Base-by-base conservation (phyloP, 1,140 invertebrate species). In the Aporrectodea caliginosa region DNA sequence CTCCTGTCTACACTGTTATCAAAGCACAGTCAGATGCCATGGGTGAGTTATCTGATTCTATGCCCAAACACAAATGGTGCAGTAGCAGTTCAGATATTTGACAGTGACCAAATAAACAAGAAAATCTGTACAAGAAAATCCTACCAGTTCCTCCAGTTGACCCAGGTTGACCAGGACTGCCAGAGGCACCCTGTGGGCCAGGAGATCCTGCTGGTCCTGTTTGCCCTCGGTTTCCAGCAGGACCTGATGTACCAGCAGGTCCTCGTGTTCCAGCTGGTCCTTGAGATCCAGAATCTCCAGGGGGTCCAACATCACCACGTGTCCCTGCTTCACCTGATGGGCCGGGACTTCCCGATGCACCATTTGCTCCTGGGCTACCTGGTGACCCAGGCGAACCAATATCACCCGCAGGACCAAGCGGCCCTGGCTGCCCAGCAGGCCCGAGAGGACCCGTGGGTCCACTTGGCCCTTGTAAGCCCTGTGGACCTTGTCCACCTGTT, bases 261-360 rank as follows among this genome's bases (percentile, higher is more conserved):
- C 78, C 80, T 2, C 72, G 78, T 78, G 80, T 71, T 29, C 82
- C 82, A 58, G 73, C 31, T 30, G 74, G 77, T 73, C 82, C 80
- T 79, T 68, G 78, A 34, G 76, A 32, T 75, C 79, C 80, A 34
- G 43, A 35, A 1, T 75, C 72, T 75, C 80, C 79, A 72, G 69
- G 72, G 35, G 35, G 77, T n/a, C 81, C 81, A 29, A 75, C 74
- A 27, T 77, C 31, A n/a, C 81, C 79, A 69, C 27, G 34, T 27
- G n/a, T 16, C 68, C 79, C 79, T 12, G 22, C 68, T 2, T 43
- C 75, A 1, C 79, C 79, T 32, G 32, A 30, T 1, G 68, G 29
- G 32, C 79, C 79, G 2, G 76, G 27, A 16, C 30, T 43, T 30
- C 79, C 79, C 29, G 75, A 27, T 14, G 30, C 22, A 12, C 79